Evolutionary conservation across 2,113 vertebrate species (phyloP), one percentile per base, ranked within the genome.

Genomic region (Platichthys flesus): DNA sequence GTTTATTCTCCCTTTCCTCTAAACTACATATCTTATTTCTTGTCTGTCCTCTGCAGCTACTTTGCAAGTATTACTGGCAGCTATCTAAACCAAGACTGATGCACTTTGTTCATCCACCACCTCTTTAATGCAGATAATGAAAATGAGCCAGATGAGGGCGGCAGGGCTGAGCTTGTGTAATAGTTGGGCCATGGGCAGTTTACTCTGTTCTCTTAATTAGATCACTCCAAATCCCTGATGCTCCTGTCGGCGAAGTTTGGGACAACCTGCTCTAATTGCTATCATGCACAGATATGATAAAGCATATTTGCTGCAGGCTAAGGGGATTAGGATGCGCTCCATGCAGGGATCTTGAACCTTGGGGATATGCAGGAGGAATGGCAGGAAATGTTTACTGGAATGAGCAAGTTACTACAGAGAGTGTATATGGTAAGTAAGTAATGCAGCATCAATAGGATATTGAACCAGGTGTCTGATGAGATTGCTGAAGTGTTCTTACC

Each of bases 161-260:
- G 64, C 54, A 60, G 55, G 69, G 28, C 60, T 74, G 60, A 76
- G 81, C 51, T 21, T 0, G 15, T 47, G 58, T 68, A 54, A 52
- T 51, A 40, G 45, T 58, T 69, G 40, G 60, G 79, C 81, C 78
- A 67, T 59, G 54, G 87, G 75, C 78, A 79, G 74, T 90, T 90
- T 85, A 84, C 76, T 80, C 73, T 71, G 52, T 83, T 88, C 76
- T 78, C 69, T 81, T 91, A 91, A 93, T 92, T 90, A 91, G 87
- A 81, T 70, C 76, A 65, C 79, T 64, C 49, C 60, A 84, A 90
- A 87, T 89, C 86, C 79, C 84, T 47, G 66, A 55, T 1, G 56
- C 76, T 77, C 81, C 90, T 84, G 35, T 67, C 5, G 88, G 91
- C 88, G 87, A 85, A 85, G 55, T 86, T 85, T 85, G 79, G 82